Evolutionary conservation across 2,888 invertebrate genomes (phyloP).

Genomic region (Cetonia aurata): DNA sequence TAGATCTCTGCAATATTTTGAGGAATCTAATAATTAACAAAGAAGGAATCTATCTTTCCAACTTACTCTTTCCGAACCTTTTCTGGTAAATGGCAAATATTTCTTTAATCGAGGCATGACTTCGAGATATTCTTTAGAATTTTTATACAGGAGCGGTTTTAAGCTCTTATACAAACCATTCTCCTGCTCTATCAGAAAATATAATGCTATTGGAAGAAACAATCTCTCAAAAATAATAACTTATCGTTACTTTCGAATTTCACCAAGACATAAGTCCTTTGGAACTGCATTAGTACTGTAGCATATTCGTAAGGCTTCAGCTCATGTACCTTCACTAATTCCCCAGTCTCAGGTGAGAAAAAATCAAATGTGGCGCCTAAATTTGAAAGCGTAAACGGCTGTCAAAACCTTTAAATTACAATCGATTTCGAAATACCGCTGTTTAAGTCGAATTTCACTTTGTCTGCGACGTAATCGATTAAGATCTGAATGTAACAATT

Average conservation of each 20-base stretch:
- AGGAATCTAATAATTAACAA: neutral
- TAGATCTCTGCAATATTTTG: too few relatives aligned
- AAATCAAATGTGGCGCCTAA: slow-evolving; percentile 59
- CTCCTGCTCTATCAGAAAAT: slow-evolving; percentile 47
- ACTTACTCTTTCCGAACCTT: slow-evolving; percentile 23
- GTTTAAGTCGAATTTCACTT: slow-evolving; percentile 51
- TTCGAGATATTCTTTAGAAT: slow-evolving; percentile 48
- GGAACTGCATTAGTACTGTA: slow-evolving; percentile 54
- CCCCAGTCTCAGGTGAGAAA: slow-evolving; percentile 56
- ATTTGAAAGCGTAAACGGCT: slow-evolving; percentile 12
- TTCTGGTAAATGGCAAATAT: slow-evolving; percentile 34
- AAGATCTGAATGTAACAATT: slow-evolving; percentile 63
- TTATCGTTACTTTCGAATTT: slow-evolving; percentile 56
- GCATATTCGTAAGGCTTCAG: slow-evolving; percentile 53
- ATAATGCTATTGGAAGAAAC: neutral
- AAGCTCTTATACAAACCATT: slow-evolving; percentile 45
- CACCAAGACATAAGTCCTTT: slow-evolving; percentile 56
- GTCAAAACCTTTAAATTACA: neutral
- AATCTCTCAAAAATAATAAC: neutral
- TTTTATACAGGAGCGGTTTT: slow-evolving; percentile 49
- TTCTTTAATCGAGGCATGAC: slow-evolving; percentile 46
- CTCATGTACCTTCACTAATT: slow-evolving; percentile 54
- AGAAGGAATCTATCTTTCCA: too few relatives aligned
- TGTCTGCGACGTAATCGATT: slow-evolving; percentile 60
- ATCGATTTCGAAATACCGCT: slow-evolving; percentile 16